Conservation (phyloP, 2,888 invertebrate genomes). For the Neocrepidodera transversa region DNA sequence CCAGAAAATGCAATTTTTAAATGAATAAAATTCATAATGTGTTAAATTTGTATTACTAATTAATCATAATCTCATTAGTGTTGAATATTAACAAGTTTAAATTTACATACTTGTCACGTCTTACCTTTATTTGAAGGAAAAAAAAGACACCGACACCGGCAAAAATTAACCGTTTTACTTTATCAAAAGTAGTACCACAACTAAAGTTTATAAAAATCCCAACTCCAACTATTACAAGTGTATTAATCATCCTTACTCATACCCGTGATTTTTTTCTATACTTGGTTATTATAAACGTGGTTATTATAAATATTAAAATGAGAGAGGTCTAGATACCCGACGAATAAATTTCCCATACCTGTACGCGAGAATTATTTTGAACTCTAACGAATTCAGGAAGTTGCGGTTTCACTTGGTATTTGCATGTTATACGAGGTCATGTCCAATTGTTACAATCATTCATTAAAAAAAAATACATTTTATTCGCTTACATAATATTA, state of each 20-base stretch:
- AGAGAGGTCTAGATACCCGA: neutral
- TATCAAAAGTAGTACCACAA: no score
- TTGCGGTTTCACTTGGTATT: slow-evolving; percentile 20
- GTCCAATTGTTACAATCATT: neutral
- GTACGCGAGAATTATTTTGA: neutral
- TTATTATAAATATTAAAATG: slow-evolving; percentile 15
- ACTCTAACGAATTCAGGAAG: slow-evolving; percentile 17
- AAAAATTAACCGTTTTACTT: no score
- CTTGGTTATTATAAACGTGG: no score
- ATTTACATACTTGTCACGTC: no score
- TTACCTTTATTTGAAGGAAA: no score
- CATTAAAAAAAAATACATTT: neutral
- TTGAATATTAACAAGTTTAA: no score
- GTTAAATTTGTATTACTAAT: no score
- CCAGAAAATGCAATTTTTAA: no score
- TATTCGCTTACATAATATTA: neutral
- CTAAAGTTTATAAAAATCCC: no score
- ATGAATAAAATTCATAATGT: no score
- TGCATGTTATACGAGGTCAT: slow-evolving; percentile 12
- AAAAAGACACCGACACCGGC: no score
- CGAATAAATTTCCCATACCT: slow-evolving; percentile 18
- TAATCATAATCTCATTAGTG: no score
- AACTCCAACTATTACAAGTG: neutral
- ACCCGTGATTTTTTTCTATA: slow-evolving; percentile 1
- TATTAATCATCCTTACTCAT: slow-evolving; percentile 31